Evolutionary conservation across 53 echinoderm and acorn worm genomes (phyloP).

Genomic region (Pentamera pediparva): DNA sequence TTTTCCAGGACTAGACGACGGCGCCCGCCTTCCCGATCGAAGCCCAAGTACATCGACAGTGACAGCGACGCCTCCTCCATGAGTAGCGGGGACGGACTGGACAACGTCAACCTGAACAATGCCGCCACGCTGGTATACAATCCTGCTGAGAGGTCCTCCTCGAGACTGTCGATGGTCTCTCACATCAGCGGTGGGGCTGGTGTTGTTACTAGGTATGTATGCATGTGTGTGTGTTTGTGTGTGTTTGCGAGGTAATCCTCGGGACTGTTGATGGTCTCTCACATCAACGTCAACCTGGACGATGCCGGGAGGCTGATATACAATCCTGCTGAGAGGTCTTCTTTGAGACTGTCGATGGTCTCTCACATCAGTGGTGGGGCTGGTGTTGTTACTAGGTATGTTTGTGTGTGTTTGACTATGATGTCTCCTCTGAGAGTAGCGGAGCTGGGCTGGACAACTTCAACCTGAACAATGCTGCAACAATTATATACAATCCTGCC

Average conservation of each 20-base stretch:
- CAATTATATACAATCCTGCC: background rate
- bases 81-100: background rate
- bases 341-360: background rate
- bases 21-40: background rate
- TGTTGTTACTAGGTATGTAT: constrained; percentile 5
- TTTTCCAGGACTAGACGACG: background rate
- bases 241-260: background rate
- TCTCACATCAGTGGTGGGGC: background rate
- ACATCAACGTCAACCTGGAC: constrained; percentile 19
- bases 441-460: constrained; percentile 5
- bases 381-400: constrained; percentile 12
- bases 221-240: background rate
- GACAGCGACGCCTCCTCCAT: background rate
- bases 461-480: constrained; percentile 12
- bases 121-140: background rate
- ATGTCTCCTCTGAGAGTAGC: background rate
- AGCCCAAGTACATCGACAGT: no score
- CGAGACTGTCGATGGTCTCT: background rate
- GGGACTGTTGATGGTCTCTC: background rate
- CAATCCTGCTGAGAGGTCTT: background rate
- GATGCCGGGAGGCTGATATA: background rate
- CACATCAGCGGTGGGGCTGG: background rate
- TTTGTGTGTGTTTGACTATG: no score
- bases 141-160: background rate
- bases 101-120: constrained; percentile 22